A percentile compares a stretch with the other conserved stretches of the same genome.
Evolutionary conservation across 2,888 invertebrate genomes (phyloP).

Genomic region (Lasioglossum morio): DNA sequence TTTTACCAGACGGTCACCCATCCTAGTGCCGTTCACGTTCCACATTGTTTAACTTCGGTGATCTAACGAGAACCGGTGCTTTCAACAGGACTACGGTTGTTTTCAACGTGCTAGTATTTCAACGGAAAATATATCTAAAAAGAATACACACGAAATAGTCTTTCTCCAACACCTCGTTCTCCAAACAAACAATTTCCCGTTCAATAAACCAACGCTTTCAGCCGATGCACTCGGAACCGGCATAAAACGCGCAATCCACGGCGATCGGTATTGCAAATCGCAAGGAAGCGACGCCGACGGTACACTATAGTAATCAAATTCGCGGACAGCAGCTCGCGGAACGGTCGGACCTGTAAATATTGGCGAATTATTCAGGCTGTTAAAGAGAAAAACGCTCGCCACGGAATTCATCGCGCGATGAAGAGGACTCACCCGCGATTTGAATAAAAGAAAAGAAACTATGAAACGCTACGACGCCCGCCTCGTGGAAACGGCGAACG

Average conservation of each 20-base stretch:
- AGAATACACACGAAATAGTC: too few relatives aligned
- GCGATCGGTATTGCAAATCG: background rate
- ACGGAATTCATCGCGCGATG: background rate
- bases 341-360: background rate
- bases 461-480: conserved; percentile 36
- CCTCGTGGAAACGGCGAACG: conserved; percentile 67
- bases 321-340: background rate
- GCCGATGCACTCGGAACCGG: background rate
- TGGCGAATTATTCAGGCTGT: conserved; percentile 2
- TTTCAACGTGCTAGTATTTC: too few relatives aligned
- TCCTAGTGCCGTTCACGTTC: too few relatives aligned
- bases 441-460: conserved; percentile 52
- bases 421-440: conserved; percentile 15
- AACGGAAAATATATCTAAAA: too few relatives aligned
- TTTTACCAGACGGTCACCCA: too few relatives aligned
- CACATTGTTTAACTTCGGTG: too few relatives aligned
- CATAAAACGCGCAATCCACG: background rate
- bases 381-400: conserved; percentile 1
- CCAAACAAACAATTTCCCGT: background rate
- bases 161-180: background rate
- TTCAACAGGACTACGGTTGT: too few relatives aligned
- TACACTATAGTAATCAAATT: background rate
- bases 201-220: background rate
- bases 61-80: too few relatives aligned
- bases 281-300: background rate